These are phyloP conservation scores for Ctenomys sociabilis DNA, from an alignment of 2,113 vertebrate species.

Conservation along the genomic window DNA sequence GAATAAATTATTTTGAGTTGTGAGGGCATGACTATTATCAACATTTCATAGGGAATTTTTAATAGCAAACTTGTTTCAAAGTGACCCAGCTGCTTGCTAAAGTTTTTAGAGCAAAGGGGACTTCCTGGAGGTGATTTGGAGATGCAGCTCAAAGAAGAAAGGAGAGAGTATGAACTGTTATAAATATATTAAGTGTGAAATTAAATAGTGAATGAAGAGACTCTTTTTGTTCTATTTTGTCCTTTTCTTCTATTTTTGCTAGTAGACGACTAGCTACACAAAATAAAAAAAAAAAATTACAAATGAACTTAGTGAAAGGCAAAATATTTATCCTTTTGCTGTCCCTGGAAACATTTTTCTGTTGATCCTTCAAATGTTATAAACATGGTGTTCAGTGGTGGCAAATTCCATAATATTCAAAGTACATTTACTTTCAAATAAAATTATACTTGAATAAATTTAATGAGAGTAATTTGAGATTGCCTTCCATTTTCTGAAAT, in stretches of 20 bases:
- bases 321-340: slow-evolving; percentile 1
- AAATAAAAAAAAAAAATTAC: background rate
- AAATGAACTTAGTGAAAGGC: slow-evolving; percentile 34
- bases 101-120: background rate
- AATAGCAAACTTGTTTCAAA: slow-evolving; percentile 64
- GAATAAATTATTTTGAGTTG: background rate
- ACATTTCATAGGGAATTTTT: slow-evolving; percentile 46
- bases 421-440: background rate
- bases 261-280: background rate
- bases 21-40: background rate
- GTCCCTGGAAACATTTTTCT: background rate
- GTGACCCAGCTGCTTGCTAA: background rate
- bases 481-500: slow-evolving; percentile 43
- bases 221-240: slow-evolving; percentile 36
- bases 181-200: slow-evolving; percentile 46
- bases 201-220: slow-evolving; percentile 48
- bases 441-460: slow-evolving; percentile 14
- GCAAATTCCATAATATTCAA: background rate
- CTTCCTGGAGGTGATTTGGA: slow-evolving; percentile 1
- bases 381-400: background rate
- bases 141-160: slow-evolving; percentile 44
- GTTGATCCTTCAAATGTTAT: background rate
- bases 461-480: slow-evolving; percentile 31
- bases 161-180: slow-evolving; percentile 39
- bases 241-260: slow-evolving; percentile 41